These are phyloP conservation scores for Ganaspis sp. DNA, from an alignment of 1,140 invertebrate genomes.

Conservation along the genomic window DNA sequence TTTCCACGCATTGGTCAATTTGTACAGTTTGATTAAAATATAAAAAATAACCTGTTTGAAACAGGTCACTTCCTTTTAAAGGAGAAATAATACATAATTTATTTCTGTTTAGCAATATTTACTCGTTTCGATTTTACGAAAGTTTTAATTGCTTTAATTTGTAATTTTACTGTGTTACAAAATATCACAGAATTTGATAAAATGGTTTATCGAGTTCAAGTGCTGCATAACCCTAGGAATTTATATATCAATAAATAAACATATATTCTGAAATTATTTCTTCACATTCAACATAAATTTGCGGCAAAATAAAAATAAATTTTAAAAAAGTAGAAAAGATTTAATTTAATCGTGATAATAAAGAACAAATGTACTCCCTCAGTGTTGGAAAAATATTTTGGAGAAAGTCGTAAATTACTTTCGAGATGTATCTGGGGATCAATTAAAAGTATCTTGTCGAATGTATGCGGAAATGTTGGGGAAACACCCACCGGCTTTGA, in stretches of 20 bases:
- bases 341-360: background rate
- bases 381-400: conserved; percentile 2
- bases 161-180: background rate
- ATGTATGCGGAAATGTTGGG: conserved; percentile 13
- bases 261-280: too few species aligned
- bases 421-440: background rate
- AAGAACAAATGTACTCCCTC: conserved; percentile 17
- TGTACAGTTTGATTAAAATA: background rate
- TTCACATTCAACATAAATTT: too few species aligned
- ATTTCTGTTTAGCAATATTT: conserved; percentile 7
- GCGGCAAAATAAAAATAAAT: too few species aligned
- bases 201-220: too few species aligned
- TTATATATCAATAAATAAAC: too few species aligned
- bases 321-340: background rate
- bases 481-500: conserved; percentile 45
- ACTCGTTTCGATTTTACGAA: background rate
- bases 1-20: background rate
- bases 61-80: background rate
- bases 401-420: conserved; percentile 15
- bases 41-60: conserved; percentile 1
- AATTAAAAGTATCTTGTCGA: background rate
- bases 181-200: background rate
- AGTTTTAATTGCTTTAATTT: background rate
- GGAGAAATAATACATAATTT: conserved; percentile 11
- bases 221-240: too few species aligned